Percentiles rank a stretch among this genome's conserved stretches.
These are phyloP conservation scores for Montipora capricornis DNA, from an alignment of 64 coral and sea anemone genomes.

Conservation along the genomic window DNA sequence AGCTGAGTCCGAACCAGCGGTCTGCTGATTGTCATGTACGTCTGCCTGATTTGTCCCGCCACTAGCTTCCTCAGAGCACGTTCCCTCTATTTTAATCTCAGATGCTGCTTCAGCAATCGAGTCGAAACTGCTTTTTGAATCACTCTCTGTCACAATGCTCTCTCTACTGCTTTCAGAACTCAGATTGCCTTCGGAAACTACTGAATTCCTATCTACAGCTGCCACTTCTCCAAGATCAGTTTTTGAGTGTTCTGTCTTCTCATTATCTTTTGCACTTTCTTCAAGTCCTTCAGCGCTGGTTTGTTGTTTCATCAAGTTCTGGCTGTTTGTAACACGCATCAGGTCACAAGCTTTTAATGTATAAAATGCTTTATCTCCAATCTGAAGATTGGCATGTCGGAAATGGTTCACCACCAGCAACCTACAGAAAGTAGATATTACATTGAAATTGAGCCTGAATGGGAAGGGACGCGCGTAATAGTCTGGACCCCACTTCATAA, in stretches of 20 bases:
- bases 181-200: neutral
- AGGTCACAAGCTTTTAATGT: constrained; percentile 82
- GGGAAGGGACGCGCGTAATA: too few species aligned
- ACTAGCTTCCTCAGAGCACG: neutral
- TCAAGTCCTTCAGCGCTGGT: constrained; percentile 15
- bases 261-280: neutral
- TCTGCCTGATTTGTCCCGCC: constrained; percentile 28
- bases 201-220: neutral
- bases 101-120: neutral
- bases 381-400: constrained; percentile 89
- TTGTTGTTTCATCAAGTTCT: neutral
- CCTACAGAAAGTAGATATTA: constrained; percentile 14
- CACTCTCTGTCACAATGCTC: constrained; percentile 15
- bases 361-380: constrained; percentile 99
- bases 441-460: neutral
- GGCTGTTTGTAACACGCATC: neutral
- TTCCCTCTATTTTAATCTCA: neutral
- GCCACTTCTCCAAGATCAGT: neutral
- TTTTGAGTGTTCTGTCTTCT: neutral
- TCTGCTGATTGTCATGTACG: constrained; percentile 7
- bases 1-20: constrained; percentile 74
- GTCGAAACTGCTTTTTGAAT: neutral
- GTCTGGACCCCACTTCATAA: too few species aligned
- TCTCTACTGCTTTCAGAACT: constrained; percentile 3
- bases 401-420: constrained; percentile 84